Base-by-base conservation (phyloP, 2,113 vertebrate species). In the Upupa epops region DNA sequence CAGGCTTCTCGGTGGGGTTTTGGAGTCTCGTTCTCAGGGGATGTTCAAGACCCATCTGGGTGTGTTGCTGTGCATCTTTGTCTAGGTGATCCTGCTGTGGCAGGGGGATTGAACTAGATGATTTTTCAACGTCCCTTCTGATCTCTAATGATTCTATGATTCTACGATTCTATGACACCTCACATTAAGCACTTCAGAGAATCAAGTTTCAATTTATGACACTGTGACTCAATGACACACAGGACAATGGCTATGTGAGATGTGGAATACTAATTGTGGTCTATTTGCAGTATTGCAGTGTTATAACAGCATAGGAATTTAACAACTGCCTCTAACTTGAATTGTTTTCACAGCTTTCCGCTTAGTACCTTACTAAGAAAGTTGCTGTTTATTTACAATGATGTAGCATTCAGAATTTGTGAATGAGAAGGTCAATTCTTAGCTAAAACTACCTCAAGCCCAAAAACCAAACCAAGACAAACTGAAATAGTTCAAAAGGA, bases 311-410 rank as follows among this genome's bases (percentile, higher is more conserved):
- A 73, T 21, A 73, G 28, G 42, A 59, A 58, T 81, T 86, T 75
- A 94, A 91, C 31, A 83, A 31, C 49, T 93, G 34, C 19, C 49
- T 88, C 65, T 81, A 72, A 82, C 34, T 24, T 64, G 61, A 83
- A 68, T 9, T 24, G 86, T 75, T 94, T 88, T 80, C 83, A 91
- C 60, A 73, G 34, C 34, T 86, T 89, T 92, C 31, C 20, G 54
- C 51, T 79, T 88, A 91, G 34, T 81, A 21, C 56, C 36, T 71
- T 70, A 46, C 8, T 49, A 52, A 71, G 48, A 88, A 95, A 77
- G 34, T 49, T 74, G 19, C 20, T 83, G 14, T 9, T 81, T 85
- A 64, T 74, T 94, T 73, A 64, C 56, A 74, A 18, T 40, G 56
- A 68, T 49, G 5, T 68, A 63, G 19, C 21, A 16, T 55, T 68